Base-by-base conservation (phyloP, 2,888 invertebrate genomes). In the Thysanoteuthis rhombus region DNA sequence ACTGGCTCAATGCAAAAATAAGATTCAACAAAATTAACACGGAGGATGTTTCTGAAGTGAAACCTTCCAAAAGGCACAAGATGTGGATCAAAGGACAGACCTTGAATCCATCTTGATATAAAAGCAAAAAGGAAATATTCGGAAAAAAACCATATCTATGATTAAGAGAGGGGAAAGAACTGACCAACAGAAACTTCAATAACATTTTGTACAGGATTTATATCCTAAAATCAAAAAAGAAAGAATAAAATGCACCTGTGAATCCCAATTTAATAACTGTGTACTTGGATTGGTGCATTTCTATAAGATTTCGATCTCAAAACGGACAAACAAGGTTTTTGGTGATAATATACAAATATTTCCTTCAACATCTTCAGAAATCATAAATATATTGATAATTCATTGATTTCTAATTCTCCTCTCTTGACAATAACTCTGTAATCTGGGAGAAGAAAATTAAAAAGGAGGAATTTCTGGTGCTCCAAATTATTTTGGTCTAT, bases 1-100 rank as follows among this genome's bases (percentile, higher is more conserved):
- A 93, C 75, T 89, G 90, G 94, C 22, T 93, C 42, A 94, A 94
- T 58, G 58, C 92, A 12, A 93, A 92, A 93, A 28, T 36, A 40
- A 40, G 94, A 40, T 94, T 93, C 90, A 36, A 92, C 28, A 39
- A 91, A n/a, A 40, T 93, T 32, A 89, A 92, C 38, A 75, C 40
- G 10, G 47, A n/a, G 28, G 52, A 91, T 25, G 28, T 40, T 38
- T 32, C 32, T 39, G 75, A 93, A 6, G 47, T 39, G 47, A 75
- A 93, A 93, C 93, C 36, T 39, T 93, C 93, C 25, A 93, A 58
- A 38, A 47, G n/a, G 8, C 40, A 52, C 39, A 93, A 93, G 36
- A 32, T 75, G 38, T 93, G 93, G 93, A n/a, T 93, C 6, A 42
- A 93, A 47, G 93, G 93, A 1, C 38, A 93, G 36, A 93, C 93